phyloP scores from a whole-genome alignment of 2,888 invertebrate genomes.

The Mesorhabditis spiculigera region DNA sequence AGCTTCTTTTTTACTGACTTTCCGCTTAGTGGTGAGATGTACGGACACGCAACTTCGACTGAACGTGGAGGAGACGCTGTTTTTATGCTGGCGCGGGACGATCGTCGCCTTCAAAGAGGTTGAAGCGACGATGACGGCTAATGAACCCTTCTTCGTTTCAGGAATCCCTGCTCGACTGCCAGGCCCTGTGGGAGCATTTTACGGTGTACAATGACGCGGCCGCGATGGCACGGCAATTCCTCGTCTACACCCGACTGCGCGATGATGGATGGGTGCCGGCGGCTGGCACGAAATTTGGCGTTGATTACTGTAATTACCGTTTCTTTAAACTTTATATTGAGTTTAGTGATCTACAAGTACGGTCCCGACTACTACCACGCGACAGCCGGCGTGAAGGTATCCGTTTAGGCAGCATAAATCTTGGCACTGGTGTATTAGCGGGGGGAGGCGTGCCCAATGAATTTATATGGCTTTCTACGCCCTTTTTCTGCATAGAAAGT shows the following conservation, averaged over 20 bases:
- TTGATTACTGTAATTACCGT: slow-evolving; percentile 30
- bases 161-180: not conserved
- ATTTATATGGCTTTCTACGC: too few relatives aligned
- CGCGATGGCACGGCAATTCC: not conserved
- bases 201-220: not conserved
- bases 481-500: too few relatives aligned
- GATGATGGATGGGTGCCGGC: slow-evolving; percentile 33
- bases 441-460: too few relatives aligned
- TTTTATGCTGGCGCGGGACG: not conserved
- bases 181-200: not conserved
- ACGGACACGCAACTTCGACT: not conserved
- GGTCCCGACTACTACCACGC: slow-evolving; percentile 1
- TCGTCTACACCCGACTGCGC: slow-evolving; percentile 25
- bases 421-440: too few relatives aligned
- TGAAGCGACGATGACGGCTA: too few relatives aligned
- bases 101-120: too few relatives aligned
- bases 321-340: not conserved
- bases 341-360: not conserved
- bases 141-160: not conserved
- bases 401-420: not conserved
- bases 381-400: not conserved
- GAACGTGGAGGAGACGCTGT: not conserved
- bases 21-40: not conserved
- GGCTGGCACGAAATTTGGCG: slow-evolving; percentile 31
- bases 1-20: not conserved